phyloP scores from a whole-genome alignment of 2,113 vertebrate genomes.

The Anolis sagrei region DNA sequence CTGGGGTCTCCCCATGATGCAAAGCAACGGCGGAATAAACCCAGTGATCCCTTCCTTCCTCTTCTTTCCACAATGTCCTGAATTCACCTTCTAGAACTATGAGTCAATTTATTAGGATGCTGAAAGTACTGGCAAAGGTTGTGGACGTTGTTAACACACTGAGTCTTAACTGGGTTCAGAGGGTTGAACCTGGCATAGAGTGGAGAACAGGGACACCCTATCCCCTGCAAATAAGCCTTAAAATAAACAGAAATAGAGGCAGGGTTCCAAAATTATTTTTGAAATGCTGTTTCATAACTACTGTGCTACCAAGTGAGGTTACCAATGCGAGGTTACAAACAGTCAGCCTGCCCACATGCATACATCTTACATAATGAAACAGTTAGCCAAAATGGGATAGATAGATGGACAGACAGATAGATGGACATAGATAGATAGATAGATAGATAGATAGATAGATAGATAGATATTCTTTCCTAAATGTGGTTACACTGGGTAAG shows the following conservation, averaged over 20 bases:
- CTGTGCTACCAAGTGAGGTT: constrained; percentile 9
- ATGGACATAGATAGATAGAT: too few species aligned
- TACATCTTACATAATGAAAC: constrained; percentile 41
- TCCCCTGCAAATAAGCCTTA: constrained; percentile 40
- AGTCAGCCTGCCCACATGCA: not conserved
- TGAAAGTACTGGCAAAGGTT: not conserved
- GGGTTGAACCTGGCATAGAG: constrained; percentile 41
- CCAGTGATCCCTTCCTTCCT: not conserved
- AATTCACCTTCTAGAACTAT: constrained; percentile 17
- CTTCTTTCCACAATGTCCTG: constrained; percentile 9
- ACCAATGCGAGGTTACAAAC: constrained; percentile 3
- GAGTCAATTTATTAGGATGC: not conserved
- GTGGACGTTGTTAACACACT: not conserved
- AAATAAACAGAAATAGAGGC: constrained; percentile 58
- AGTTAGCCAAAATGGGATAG: not conserved
- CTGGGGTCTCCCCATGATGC: not conserved
- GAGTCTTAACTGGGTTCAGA: constrained; percentile 49
- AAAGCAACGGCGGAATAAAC: not conserved
- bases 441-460: too few species aligned
- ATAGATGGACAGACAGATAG: too few species aligned
- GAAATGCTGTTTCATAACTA: constrained; percentile 53
- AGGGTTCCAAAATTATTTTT: constrained; percentile 62
- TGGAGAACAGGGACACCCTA: constrained; percentile 44
- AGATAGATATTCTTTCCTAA: too few species aligned
- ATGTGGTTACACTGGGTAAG: not conserved